Evolutionary conservation across 2,888 invertebrate species (phyloP), one percentile per base, ranked within the genome.

Genomic region (Ditylenchus weischeri): DNA sequence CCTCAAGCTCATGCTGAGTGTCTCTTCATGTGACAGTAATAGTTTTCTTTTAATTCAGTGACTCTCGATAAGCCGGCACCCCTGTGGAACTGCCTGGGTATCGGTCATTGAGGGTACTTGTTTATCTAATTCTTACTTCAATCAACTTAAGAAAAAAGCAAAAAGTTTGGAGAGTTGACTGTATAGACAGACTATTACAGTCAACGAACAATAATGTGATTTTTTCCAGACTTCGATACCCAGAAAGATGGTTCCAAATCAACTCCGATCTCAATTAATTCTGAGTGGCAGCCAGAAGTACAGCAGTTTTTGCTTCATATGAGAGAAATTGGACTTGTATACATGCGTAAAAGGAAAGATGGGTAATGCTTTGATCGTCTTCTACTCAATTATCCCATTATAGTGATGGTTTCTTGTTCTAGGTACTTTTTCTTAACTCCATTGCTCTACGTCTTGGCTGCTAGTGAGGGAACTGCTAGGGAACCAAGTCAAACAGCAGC

Each of bases 321-420:
- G 61, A 85, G 98, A 71, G 98, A 98, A 85, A 92, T 98, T 83
- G 98, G 98, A 50, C 88, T 98, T 47, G 93, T 98, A 19, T 96
- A 93, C 84, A 81, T 82, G 18, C 72, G 81, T 36, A 81, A 79
- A 66, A 62, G 75, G 13, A 78, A 72, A 64, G 80, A 82, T 60
- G 82, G 81, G 77, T 80, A 21, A 6, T 62, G 47, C 15, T n/a
- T 51, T 13, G 29, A 29, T 29, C 3, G 43, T 1, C 54, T 29
- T 15, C 0, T 54, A 58, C n/a, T 35, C 19, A 43, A 10, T 18
- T 64, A 10, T 21, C 29, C 18, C 11, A 67, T 15, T 59, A 38
- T 36, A 29, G 60, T 35, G n/a, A 23, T n/a, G 23, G 36, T 48
- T 23, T 10, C 19, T 18, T 21, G 13, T 60, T 73, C 51, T 54